Conservation (phyloP, 2,113 vertebrate species). For the Macrotis lagotis region DNA sequence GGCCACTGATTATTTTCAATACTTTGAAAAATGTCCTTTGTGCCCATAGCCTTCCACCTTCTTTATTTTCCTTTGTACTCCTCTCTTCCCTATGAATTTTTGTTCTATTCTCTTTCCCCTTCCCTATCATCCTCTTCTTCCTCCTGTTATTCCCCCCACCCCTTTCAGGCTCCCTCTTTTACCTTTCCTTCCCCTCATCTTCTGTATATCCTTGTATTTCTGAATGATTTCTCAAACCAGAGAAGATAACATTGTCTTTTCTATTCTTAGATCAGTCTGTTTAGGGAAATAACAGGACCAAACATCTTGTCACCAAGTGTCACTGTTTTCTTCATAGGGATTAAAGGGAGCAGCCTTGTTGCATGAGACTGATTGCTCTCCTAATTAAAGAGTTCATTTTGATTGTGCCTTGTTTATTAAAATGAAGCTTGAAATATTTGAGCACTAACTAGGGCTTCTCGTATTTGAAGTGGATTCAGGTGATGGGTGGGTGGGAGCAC, state of each 20-base stretch:
- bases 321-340: not conserved
- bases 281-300: conserved; percentile 5
- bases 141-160: not conserved
- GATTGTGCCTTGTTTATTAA: conserved; percentile 54
- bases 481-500: not conserved
- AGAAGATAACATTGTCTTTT: conserved; percentile 3
- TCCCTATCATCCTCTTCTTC: not conserved
- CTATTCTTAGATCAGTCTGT: conserved; percentile 11
- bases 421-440: conserved; percentile 37
- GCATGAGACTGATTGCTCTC: not conserved
- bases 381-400: conserved; percentile 40
- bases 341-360: not conserved
- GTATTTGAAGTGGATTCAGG: not conserved
- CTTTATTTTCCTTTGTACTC: not conserved
- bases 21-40: conserved; percentile 9
- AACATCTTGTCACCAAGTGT: conserved; percentile 3
- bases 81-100: not conserved
- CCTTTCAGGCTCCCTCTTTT: not conserved
- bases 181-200: not conserved
- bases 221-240: conserved; percentile 32
- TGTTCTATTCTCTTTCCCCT: not conserved
- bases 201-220: not conserved
- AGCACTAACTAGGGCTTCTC: not conserved
- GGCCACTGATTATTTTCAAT: not conserved
- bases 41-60: not conserved